A percentile compares a stretch with the other conserved stretches of the same genome.
Conservation (phyloP, 2,797 vertebrate genomes). For the Trachops cirrhosus region DNA sequence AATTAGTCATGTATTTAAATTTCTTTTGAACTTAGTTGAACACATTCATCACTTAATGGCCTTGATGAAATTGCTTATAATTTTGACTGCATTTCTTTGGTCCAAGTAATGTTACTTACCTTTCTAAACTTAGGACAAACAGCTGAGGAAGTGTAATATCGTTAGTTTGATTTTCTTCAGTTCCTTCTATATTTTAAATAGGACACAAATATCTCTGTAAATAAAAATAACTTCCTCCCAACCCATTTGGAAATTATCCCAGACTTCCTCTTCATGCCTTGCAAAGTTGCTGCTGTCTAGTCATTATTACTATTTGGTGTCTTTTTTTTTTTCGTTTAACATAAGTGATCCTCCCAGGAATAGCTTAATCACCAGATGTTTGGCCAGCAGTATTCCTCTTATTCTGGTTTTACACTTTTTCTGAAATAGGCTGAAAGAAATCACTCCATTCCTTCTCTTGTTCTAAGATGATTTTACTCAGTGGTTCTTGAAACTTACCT, state of each 20-base stretch:
- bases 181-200: constrained; percentile 60
- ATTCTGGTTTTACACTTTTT: constrained; percentile 52
- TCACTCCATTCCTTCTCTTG: constrained; percentile 24
- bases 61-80: constrained; percentile 48
- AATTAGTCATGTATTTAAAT: constrained; percentile 18
- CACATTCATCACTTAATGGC: constrained; percentile 41
- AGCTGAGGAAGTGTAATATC: constrained; percentile 51
- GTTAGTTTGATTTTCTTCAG: constrained; percentile 59
- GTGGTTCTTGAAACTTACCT: constrained; percentile 16
- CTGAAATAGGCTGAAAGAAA: constrained; percentile 51
- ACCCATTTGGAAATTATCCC: constrained; percentile 66
- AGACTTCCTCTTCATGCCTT: constrained; percentile 55
- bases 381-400: constrained; percentile 42
- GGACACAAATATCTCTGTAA: constrained; percentile 58
- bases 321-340: constrained; percentile 20
- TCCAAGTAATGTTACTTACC: constrained; percentile 40
- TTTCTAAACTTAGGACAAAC: constrained; percentile 44
- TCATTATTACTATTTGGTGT: constrained; percentile 61
- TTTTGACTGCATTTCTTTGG: constrained; percentile 42
- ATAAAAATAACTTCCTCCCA: constrained; percentile 68
- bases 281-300: constrained; percentile 53
- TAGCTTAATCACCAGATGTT: constrained; percentile 55
- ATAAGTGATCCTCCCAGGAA: constrained; percentile 49
- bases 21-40: constrained; percentile 35
- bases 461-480: constrained; percentile 46